Evolutionary conservation across 2,888 invertebrate genomes (phyloP), one percentile per base, ranked within the genome.

Genomic region (Nebria salina): DNA sequence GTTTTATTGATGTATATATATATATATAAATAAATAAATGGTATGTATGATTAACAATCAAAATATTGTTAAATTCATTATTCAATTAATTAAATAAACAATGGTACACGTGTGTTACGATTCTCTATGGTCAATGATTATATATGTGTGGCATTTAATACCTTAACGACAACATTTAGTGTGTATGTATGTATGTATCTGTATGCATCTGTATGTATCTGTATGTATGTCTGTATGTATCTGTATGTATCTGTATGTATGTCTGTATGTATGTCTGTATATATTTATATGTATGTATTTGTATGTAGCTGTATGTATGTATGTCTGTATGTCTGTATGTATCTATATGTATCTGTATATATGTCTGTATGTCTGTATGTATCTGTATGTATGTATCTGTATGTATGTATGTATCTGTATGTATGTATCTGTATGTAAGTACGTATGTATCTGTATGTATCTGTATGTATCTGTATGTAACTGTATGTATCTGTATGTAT

Each of bases 401-500:
- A 73, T 34, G 41, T 73, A 73, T 42, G 11, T 73, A 73, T 43
- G 73, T 73, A 43, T n/a, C n/a, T 25, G 7, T 26, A n/a, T 43
- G 9, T 9, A 8, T 9, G 43, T 43, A 43, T n/a, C n/a, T 43
- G 9, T 43, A 43, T 43, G 9, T 43, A 9, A 13, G 41, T 15
- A 25, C 0, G n/a, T 73, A 42, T 4, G 11, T 11, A 8, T 72
- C 0, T 72, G 11, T n/a, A 34, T 41, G 41, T n/a, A n/a, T 13
- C 1, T 26, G 6, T 26, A 72, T 72, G 8, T 72, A 20, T n/a
- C n/a, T 7, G 41, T 72, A 72, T 72, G 20, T n/a, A n/a, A n/a
- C n/a, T n/a, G n/a, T n/a, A n/a, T n/a, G n/a, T n/a, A n/a, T 72
- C 1, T 72, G 66, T 74, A 73, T 72, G 34, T 77, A 79, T 79